phyloP scores from a whole-genome alignment of 2,888 invertebrate genomes.

The Ectropis crepuscularia region DNA sequence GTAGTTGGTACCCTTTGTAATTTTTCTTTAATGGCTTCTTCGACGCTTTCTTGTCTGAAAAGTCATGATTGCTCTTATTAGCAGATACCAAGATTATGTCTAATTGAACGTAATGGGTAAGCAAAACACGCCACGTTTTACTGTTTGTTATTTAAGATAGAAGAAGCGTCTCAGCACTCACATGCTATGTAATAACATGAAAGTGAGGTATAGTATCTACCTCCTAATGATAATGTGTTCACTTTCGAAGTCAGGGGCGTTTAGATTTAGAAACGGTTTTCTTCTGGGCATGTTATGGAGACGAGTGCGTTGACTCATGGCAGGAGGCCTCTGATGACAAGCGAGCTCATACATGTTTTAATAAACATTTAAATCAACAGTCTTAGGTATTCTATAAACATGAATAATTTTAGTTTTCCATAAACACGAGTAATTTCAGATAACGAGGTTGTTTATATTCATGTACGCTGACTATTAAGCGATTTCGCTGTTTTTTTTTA shows the following conservation, averaged over 20 bases:
- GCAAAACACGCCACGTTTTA: slow-evolving; percentile 24
- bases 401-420: no score
- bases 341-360: background rate
- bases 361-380: no score
- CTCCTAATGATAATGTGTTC: slow-evolving; percentile 42
- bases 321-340: slow-evolving; percentile 3
- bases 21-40: slow-evolving; percentile 75
- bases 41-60: slow-evolving; percentile 62
- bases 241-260: slow-evolving; percentile 43
- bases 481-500: no score
- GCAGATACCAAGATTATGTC: slow-evolving; percentile 26
- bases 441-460: no score
- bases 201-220: slow-evolving; percentile 47
- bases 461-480: no score
- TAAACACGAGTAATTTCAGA: no score
- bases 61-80: slow-evolving; percentile 33
- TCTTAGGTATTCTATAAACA: no score
- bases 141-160: slow-evolving; percentile 1
- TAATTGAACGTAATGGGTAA: slow-evolving; percentile 36
- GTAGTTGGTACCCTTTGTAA: slow-evolving; percentile 84
- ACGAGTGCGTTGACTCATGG: slow-evolving; percentile 33
- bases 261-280: slow-evolving; percentile 35
- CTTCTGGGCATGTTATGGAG: slow-evolving; percentile 29
- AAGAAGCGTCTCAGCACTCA: slow-evolving; percentile 26
- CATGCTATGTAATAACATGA: slow-evolving; percentile 44